Evolutionary conservation across 2,888 invertebrate species (phyloP), one percentile per base, ranked within the genome.

Genomic region (Drosophila borborema): DNA sequence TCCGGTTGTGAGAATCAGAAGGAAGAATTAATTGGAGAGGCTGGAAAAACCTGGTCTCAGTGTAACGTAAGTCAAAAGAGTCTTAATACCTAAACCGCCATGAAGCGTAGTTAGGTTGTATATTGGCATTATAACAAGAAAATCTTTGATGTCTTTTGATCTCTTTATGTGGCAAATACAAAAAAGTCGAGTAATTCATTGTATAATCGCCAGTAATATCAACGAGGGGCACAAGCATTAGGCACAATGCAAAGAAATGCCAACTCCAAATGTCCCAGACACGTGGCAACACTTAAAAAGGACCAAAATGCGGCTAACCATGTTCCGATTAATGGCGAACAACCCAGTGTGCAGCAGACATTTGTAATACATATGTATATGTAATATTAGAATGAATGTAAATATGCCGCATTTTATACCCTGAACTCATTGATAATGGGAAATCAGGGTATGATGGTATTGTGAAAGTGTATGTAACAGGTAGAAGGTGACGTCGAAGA

Each of bases 221-320:
- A 74, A 73, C 45, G 43, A 69, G 58, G n/a, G 34, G 40, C 63
- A 64, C 55, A 48, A 59, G 55, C 31, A 71, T 38, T 46, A 45
- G 38, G 6, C 28, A 28, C 28, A 18, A 64, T 65, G 38, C 51
- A 66, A 56, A 64, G 55, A 77, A 68, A 69, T 58, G 64, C 51
- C 64, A 64, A 67, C 43, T 49, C 58, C 70, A 54, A 70, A 61
- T 59, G 51, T 49, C 46, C 20, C 34, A 38, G 66, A 41, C 82
- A 84, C 83, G 83, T 83, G 83, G 43, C 82, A 58, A 78, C 83
- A 83, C 83, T 83, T 83, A n/a, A 51, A 51, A 78, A 64, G 41
- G 65, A 45, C 55, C 18, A 72, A 79, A 83, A 87, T 86, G 79
- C 49, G 66, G 73, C 70, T 72, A 81, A 86, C 41, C 61, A 81